A percentile compares a stretch with the other conserved stretches of the same genome.
These are phyloP conservation scores for Planiliza haematocheilus DNA, from an alignment of 2,113 vertebrate genomes.

Conservation along the genomic window DNA sequence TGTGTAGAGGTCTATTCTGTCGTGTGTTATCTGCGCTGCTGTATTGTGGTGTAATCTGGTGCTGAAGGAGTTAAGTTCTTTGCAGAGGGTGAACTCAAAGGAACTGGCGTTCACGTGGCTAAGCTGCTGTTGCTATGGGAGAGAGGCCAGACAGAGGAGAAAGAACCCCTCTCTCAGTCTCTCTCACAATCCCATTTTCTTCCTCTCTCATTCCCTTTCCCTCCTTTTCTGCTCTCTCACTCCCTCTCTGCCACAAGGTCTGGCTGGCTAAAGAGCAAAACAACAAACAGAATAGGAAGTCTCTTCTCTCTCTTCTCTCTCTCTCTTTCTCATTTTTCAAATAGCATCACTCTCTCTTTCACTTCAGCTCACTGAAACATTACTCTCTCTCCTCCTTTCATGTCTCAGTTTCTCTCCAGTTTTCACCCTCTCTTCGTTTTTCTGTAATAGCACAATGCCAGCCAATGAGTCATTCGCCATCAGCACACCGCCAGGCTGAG, in stretches of 20 bases:
- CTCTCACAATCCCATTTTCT: constrained; percentile 57
- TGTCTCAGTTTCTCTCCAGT: constrained; percentile 16
- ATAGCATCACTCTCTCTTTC: constrained; percentile 58
- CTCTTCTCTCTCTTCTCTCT: constrained; percentile 30
- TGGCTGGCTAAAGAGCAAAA: constrained; percentile 62
- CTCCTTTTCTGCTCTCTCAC: constrained; percentile 33
- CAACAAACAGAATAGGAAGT: constrained; percentile 66
- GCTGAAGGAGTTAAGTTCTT: constrained; percentile 74
- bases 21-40: constrained; percentile 11
- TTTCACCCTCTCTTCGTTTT: neutral
- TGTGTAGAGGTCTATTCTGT: too few species aligned
- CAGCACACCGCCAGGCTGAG: constrained; percentile 52
- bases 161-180: constrained; percentile 55
- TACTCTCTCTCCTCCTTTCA: constrained; percentile 28
- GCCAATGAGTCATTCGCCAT: constrained; percentile 56
- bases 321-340: constrained; percentile 59
- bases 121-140: constrained; percentile 85
- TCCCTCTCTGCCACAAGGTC: constrained; percentile 61
- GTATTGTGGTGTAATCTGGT: constrained; percentile 35
- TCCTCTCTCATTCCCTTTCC: constrained; percentile 22
- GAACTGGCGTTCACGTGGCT: constrained; percentile 81
- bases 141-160: constrained; percentile 82
- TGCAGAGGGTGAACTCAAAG: constrained; percentile 79
- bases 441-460: constrained; percentile 45
- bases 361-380: constrained; percentile 47